Conservation (phyloP, 2,797 vertebrate species). For the Amblyraja radiata region DNA sequence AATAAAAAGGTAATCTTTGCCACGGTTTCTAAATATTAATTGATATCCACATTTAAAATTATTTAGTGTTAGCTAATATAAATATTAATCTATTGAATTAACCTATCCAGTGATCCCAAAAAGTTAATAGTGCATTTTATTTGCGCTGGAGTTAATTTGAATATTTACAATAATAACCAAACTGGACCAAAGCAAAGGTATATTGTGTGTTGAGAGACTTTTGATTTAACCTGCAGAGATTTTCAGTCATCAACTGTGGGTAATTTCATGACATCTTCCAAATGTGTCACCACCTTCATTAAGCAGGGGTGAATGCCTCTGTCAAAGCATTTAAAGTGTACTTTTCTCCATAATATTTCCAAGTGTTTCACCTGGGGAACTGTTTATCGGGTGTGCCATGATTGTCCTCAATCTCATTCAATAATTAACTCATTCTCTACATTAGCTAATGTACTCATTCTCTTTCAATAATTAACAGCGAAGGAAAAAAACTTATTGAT, state of each 20-base stretch:
- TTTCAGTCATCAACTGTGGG: background rate
- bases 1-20: background rate
- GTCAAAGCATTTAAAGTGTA: too few relatives aligned
- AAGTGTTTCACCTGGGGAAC: too few relatives aligned
- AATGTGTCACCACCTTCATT: background rate
- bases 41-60: background rate
- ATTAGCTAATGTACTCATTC: too few relatives aligned
- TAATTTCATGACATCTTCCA: background rate
- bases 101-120: background rate
- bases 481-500: background rate
- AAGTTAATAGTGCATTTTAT: constrained; percentile 3
- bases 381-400: background rate
- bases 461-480: background rate
- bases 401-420: too few relatives aligned
- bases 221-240: background rate
- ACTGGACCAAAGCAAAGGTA: background rate
- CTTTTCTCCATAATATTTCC: too few relatives aligned
- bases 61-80: background rate
- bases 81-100: background rate
- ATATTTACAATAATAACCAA: background rate
- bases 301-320: background rate
- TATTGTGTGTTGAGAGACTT: background rate
- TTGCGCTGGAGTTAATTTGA: background rate
- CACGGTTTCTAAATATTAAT: background rate
- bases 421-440: too few relatives aligned